Base-by-base conservation (phyloP, 2,113 vertebrate species). In the Propithecus coquereli region DNA sequence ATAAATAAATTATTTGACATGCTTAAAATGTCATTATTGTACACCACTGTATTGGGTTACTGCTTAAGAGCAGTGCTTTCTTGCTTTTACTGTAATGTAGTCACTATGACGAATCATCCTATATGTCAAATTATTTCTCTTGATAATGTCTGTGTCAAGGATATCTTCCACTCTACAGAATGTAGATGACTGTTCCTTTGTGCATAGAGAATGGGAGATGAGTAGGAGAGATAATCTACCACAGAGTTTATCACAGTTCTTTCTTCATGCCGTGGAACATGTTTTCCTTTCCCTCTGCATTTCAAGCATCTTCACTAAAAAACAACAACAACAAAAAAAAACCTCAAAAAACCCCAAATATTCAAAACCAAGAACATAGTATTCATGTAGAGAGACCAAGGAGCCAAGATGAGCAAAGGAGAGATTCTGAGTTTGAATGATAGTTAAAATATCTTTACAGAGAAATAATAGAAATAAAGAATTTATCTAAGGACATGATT, bases 381-480 rank as follows among this genome's bases (percentile, higher is more conserved):
- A 79, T 71, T 57, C 82, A 32, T 34, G 11, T 37, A n/a, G 30
- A 73, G 74, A 87, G 50, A 54, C n/a, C 12, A 37, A 63, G 82
- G n/a, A 95, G 3, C 43, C 37, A 93, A 73, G 30, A 52, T 47
- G 52, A 73, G 4, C 30, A 87, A 57, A 94, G 34, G 65, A 87
- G 5, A 92, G 23, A 43, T 52, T 10, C 91, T 91, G 47, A 30
- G 34, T 95, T 87, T 63, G 87, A 65, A 87, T 45, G 65, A n/a
- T 6, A 86, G 30, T 93, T 85, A 40, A 73, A 76, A 84, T 74
- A 54, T 47, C 37, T 94, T 90, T 91, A 73, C 32, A 74, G 54
- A 96, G 66, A 92, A 63, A 82, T 86, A 88, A 93, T 37, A 87
- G 45, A 90, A 87, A 70, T 14, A 59, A 85, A 74, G n/a, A 80